phyloP scores from a whole-genome alignment of 1,140 invertebrate species.

The Penaeus japonicus region DNA sequence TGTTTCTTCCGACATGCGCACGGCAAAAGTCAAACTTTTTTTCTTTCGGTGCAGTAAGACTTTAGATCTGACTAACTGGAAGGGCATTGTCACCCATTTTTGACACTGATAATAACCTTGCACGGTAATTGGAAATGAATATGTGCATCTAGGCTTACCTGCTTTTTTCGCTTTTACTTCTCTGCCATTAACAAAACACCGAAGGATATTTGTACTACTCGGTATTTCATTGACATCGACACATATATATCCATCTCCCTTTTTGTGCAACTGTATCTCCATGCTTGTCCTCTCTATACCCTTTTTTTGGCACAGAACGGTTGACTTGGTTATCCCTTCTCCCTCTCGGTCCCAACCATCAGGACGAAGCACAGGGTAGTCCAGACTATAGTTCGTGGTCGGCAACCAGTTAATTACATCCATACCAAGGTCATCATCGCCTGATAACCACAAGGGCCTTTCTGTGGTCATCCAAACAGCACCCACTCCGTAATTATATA shows the following conservation, averaged over 20 bases:
- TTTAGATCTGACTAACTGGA: conserved; percentile 20
- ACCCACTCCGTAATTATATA: neutral
- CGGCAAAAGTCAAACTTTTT: neutral
- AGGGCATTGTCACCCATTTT: conserved; percentile 22
- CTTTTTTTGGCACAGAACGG: conserved; percentile 24
- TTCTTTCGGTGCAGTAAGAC: neutral
- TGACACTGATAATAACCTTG: conserved; percentile 15
- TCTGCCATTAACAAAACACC: neutral
- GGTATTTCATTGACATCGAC: neutral
- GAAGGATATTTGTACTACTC: neutral
- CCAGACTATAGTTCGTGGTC: neutral
- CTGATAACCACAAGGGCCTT: neutral
- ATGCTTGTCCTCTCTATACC: neutral
- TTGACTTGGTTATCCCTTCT: neutral
- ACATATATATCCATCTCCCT: neutral
- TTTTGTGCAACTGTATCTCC: neutral
- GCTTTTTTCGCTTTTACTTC: neutral
- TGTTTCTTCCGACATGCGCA: neutral
- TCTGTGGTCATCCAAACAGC: conserved; percentile 39
- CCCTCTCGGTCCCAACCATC: conserved; percentile 13
- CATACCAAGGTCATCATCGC: neutral
- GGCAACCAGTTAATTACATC: conserved; percentile 27
- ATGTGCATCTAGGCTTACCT: neutral
- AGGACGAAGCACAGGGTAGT: neutral
- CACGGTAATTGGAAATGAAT: neutral